phyloP scores from a whole-genome alignment of 2,888 invertebrate genomes.

The Hydroisotoma schaefferi region DNA sequence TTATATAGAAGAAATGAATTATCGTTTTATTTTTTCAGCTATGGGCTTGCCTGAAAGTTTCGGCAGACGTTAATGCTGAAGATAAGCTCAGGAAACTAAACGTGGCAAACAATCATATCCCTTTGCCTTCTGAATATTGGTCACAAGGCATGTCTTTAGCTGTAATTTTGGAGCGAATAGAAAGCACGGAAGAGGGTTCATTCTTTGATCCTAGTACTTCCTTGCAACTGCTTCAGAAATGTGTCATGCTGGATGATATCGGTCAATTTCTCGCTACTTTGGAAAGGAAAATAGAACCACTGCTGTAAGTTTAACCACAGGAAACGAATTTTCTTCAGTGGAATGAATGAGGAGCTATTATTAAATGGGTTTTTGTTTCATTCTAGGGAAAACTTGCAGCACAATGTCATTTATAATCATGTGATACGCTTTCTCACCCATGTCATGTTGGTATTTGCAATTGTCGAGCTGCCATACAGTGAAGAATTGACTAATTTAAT shows the following conservation, averaged over 20 bases:
- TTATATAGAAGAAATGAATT: conserved; percentile 4
- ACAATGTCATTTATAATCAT: conserved; percentile 30
- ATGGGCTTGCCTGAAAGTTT: conserved; percentile 39
- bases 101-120: conserved; percentile 19
- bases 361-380: neutral
- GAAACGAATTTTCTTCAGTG: no score
- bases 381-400: conserved; percentile 26
- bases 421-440: conserved; percentile 40
- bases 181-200: neutral
- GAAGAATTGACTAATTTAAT: conserved; percentile 35
- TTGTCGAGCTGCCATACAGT: conserved; percentile 25
- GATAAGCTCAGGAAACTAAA: conserved; percentile 25
- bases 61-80: conserved; percentile 36
- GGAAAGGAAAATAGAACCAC: neutral
- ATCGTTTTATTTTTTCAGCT: conserved; percentile 21
- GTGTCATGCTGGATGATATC: conserved; percentile 37
- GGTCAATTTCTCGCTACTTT: conserved; percentile 21
- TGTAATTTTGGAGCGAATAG: conserved; percentile 33
- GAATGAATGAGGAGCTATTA: no score
- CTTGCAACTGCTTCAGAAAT: conserved; percentile 33
- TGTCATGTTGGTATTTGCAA: conserved; percentile 37
- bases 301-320: conserved; percentile 19
- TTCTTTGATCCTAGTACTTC: conserved; percentile 14
- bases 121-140: conserved; percentile 41
- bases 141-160: conserved; percentile 27